Evolutionary conservation across 2,797 vertebrate genomes (phyloP), one percentile per base, ranked within the genome.

Genomic region (Ptychobarbus kaznakovi): DNA sequence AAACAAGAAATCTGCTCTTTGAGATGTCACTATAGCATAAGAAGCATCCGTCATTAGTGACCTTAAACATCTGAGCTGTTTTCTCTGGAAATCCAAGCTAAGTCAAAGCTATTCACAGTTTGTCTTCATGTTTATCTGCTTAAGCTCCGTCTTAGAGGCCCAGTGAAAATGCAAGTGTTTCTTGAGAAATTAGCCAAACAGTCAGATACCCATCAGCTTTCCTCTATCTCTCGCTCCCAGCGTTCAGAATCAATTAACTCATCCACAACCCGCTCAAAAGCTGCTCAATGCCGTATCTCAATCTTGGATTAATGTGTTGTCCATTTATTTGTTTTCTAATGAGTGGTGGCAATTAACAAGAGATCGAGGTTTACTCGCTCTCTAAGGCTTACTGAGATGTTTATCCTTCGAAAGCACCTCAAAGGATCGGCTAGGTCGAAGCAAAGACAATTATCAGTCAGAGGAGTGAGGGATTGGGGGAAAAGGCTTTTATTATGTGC

Each of bases 211-310:
- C 91, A 93, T 94, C 93, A 91, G 89, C 85, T 73, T 84, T 77
- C 51, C 61, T 85, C 63, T 81, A 70, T 82, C 83, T 88, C 42
- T 80, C n/a, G 74, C 82, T 83, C 89, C 87, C 78, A 73, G 90
- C 89, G 89, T 88, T 92, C 87, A 28, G 87, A 94, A 94, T 94
- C 93, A 91, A 93, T 95, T 93, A 93, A 83, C 81, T 89, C 80
- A 70, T 77, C 44, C 75, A 79, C 78, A 84, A 32, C 32, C 72
- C 9, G 86, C 90, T 93, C 89, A 82, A 84, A 80, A 82, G 84
- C 89, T 87, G 89, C 88, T 88, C 87, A 89, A 65, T 83, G 49
- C 78, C 75, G 7, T 84, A 82, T 87, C 85, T 87, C 89, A 87
- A 92, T 93, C 89, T 86, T 69, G 85, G 88, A 87, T 87, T 92